These are phyloP conservation scores for Anaspis maculata DNA, from an alignment of 2,888 invertebrate genomes.

Conservation along the genomic window DNA sequence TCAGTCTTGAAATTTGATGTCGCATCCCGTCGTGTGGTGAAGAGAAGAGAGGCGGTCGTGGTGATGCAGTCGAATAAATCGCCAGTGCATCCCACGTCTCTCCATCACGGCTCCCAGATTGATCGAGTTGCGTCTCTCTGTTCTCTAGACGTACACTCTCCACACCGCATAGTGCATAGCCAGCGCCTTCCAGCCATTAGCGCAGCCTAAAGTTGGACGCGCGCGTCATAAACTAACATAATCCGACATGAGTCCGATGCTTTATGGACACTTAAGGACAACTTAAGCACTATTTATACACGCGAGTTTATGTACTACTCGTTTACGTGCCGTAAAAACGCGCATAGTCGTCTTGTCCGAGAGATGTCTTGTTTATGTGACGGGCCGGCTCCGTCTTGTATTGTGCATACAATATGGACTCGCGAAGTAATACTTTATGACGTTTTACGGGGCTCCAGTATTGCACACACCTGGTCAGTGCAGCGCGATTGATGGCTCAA, in stretches of 20 bases:
- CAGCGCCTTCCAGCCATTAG: conserved; percentile 8
- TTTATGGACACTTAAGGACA: conserved; percentile 29
- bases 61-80: conserved; percentile 8
- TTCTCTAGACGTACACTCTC: no score
- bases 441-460: conserved; percentile 29
- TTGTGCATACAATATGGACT: conserved; percentile 32
- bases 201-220: conserved; percentile 12
- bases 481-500: neutral
- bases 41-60: no score
- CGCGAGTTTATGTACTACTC: conserved; percentile 28
- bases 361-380: conserved; percentile 34
- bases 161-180: no score
- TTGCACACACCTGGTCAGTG: conserved; percentile 23
- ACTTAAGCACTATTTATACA: conserved; percentile 30
- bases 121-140: conserved; percentile 6
- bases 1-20: no score
- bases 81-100: conserved; percentile 6
- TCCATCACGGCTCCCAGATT: conserved; percentile 3
- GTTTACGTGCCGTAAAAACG: conserved; percentile 24
- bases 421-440: conserved; percentile 33
- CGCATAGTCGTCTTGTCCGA: no score
- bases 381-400: conserved; percentile 29
- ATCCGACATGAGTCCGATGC: conserved; percentile 21
- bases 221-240: conserved; percentile 15
- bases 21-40: no score